Evolutionary conservation across 2,113 vertebrate species (phyloP).

Genomic region (Arizona elegans): DNA sequence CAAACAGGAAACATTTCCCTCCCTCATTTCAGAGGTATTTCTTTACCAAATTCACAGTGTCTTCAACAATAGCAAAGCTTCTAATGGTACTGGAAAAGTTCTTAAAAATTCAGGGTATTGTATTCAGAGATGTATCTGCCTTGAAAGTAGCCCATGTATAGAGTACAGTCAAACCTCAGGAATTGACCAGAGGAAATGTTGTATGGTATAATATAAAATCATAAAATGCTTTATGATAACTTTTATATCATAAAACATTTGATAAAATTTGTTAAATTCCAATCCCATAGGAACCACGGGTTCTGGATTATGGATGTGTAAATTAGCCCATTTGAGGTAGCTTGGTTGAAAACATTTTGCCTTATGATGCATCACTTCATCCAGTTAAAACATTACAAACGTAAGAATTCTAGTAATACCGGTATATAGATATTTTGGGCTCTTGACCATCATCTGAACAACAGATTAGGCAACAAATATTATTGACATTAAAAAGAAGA

Average conservation of each 20-base stretch:
- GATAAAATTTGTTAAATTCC: not conserved
- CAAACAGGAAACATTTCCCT: not conserved
- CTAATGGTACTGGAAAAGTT: not conserved
- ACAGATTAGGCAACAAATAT: not conserved
- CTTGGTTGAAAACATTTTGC: not conserved
- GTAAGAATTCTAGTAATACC: not conserved
- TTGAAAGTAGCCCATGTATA: not conserved
- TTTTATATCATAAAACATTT: not conserved
- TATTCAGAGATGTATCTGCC: not conserved
- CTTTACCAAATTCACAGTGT: not conserved
- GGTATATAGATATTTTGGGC: not conserved
- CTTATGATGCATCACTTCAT: not conserved
- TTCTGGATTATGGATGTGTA: not conserved
- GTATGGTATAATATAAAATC: not conserved
- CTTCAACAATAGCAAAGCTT: not conserved
- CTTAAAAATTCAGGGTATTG: not conserved
- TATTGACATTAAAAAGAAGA: not conserved
- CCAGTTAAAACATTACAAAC: not conserved
- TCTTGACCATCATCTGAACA: not conserved
- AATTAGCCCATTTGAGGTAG: not conserved
- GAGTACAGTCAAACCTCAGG: not conserved
- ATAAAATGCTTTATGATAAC: not conserved
- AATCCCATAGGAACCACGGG: not conserved
- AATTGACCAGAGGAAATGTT: not conserved
- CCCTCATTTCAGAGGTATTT: not conserved